Conservation (phyloP, 1,140 invertebrate genomes). For the Scaptodrosophila lebanonensis region DNA sequence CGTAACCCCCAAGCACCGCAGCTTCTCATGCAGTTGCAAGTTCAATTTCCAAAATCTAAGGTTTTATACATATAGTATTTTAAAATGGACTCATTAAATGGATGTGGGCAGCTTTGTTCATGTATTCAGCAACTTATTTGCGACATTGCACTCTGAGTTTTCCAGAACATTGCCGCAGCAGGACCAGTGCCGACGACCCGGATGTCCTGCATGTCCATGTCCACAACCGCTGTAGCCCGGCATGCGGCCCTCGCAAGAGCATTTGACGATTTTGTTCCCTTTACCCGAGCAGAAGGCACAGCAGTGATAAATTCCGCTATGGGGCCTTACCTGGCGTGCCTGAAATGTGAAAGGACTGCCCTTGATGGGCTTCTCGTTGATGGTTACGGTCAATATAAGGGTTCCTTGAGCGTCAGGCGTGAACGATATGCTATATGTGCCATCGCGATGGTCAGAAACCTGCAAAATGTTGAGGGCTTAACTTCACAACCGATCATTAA, state of each 20-base stretch:
- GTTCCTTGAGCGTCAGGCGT: slow-evolving; percentile 80
- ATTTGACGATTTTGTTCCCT: slow-evolving; percentile 82
- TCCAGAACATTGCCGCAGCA: slow-evolving; percentile 84
- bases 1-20: no score
- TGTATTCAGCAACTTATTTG: slow-evolving; percentile 63
- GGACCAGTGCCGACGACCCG: slow-evolving; percentile 87
- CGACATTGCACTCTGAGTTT: slow-evolving; percentile 79
- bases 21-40: no score
- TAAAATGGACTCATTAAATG: no score
- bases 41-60: no score
- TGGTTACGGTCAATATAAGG: slow-evolving; percentile 79
- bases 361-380: slow-evolving; percentile 82
- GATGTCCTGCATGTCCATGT: slow-evolving; percentile 87
- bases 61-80: no score
- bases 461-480: slow-evolving; percentile 46
- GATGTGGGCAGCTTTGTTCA: no score
- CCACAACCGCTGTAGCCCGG: slow-evolving; percentile 86
- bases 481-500: not conserved
- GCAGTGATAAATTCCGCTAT: slow-evolving; percentile 86
- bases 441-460: slow-evolving; percentile 80
- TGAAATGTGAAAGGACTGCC: slow-evolving; percentile 81
- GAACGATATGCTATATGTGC: slow-evolving; percentile 80
- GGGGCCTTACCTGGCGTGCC: slow-evolving; percentile 79
- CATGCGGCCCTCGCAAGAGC: slow-evolving; percentile 85
- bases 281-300: slow-evolving; percentile 89